Evolutionary conservation across 2,888 invertebrate species (phyloP), one percentile per base, ranked within the genome.

Genomic region (Drosophila pseudotakahashii): DNA sequence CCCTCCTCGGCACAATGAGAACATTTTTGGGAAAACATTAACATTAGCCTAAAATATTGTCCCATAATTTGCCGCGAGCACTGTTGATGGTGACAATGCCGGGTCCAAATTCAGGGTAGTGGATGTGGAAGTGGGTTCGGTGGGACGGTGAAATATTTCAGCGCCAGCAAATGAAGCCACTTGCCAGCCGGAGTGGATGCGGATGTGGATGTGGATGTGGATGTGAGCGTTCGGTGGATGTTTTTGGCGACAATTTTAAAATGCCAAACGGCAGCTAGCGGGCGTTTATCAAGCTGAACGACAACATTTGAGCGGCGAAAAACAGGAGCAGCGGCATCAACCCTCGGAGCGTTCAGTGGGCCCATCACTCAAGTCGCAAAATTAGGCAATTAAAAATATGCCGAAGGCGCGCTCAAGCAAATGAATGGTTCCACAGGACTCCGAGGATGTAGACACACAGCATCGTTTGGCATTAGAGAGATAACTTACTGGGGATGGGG

Each of bases 351-450:
- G 79, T 78, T 79, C 73, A 70, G 67, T 71, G 67, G 60, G 76
- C 77, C 89, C 90, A 88, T 90, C 90, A 89, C 89, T 91, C 90
- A 91, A 90, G 90, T 87, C 87, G 81, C 90, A 82, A 91, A 91
- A 91, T 91, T 91, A 91, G 91, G 91, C 91, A 91, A 91, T 91
- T 91, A 91, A 91, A 90, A 91, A 91, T 91, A 90, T 91, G 91
- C 91, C 91, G 86, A 87, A 90, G 90, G 90, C 88, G 83, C 75
- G 76, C 77, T 64, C 77, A 52, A 60, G 37, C 78, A 85, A 88
- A 88, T 88, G 83, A 75, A 79, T 78, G 77, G 75, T 60, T 55
- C 52, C 48, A 48, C 58, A 36, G 54, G 47, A 32, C 14, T 7
- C 14, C 11, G 42, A 50, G 48, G 52, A 61, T 32, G 58, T 44